Evolutionary conservation across 2,888 invertebrate species (phyloP).

Genomic region (Orchesella flavescens): DNA sequence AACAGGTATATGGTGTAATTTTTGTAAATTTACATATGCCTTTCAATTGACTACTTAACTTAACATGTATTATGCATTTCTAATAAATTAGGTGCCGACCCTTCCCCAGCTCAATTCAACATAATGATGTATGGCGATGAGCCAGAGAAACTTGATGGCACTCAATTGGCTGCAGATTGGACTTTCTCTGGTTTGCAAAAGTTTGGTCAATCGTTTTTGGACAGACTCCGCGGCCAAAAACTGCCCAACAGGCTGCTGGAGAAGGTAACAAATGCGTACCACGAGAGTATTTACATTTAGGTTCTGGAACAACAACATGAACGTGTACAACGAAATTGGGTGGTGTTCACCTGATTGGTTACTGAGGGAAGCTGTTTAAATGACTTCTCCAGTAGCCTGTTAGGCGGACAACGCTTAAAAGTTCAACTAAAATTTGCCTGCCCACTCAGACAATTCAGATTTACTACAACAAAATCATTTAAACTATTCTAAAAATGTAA

Average conservation of each 20-base stretch:
- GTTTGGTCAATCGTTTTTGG: slow-evolving; percentile 94
- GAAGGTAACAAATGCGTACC: slow-evolving; percentile 79
- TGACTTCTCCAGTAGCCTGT: slow-evolving; percentile 74
- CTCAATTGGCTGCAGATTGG: slow-evolving; percentile 95
- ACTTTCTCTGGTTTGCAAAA: slow-evolving; percentile 94
- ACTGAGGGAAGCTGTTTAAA: slow-evolving; percentile 72
- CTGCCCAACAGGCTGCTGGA: slow-evolving; percentile 88
- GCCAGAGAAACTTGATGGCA: slow-evolving; percentile 90
- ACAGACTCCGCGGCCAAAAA: slow-evolving; percentile 82
- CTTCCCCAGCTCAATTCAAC: slow-evolving; percentile 93
- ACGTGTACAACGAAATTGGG: slow-evolving; percentile 37
- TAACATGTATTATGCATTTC: neutral
- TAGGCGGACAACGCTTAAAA: slow-evolving; percentile 72
- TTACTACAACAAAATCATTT: too few species aligned
- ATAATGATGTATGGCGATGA: slow-evolving; percentile 91
- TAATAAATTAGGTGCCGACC: slow-evolving; percentile 85
- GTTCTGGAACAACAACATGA: neutral
- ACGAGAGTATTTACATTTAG: neutral
- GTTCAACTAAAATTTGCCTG: neutral
- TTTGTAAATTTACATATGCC: too few species aligned
- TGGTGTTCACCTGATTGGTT: slow-evolving; percentile 73
- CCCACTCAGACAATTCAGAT: neutral
- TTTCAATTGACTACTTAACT: too few species aligned
- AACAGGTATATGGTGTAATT: slow-evolving; percentile 81
- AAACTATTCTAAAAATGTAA: too few species aligned